Percentiles rank a stretch among this genome's conserved stretches.
Conservation (phyloP, 1,140 invertebrate genomes). For the Phymastichus coffea region DNA sequence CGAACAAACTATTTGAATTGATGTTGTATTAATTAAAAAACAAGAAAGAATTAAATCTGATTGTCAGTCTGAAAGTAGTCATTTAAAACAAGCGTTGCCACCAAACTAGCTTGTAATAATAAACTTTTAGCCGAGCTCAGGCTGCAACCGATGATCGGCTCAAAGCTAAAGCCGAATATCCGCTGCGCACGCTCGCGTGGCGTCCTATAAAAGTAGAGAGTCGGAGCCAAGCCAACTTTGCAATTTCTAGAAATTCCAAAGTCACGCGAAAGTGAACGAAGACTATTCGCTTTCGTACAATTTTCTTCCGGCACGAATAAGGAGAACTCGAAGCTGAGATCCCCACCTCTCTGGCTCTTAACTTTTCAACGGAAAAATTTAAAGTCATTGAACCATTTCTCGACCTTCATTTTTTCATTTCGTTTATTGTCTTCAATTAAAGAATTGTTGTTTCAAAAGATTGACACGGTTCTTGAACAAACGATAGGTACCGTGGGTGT, state of each 20-base stretch:
- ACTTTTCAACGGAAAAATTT: conserved; percentile 22
- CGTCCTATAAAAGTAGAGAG: background rate
- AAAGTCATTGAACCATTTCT: conserved; percentile 32
- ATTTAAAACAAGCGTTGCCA: no score
- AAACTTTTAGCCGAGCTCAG: background rate
- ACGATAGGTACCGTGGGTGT: no score
- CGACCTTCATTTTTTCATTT: no score
- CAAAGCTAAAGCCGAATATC: background rate
- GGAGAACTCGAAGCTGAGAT: conserved; percentile 16
- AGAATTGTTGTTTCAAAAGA: no score
- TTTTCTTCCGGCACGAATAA: conserved; percentile 21
- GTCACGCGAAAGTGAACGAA: conserved; percentile 19
- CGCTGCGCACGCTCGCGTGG: no score
- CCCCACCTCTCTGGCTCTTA: background rate
- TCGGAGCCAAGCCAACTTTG: background rate
- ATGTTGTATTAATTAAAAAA: no score
- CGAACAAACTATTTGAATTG: no score
- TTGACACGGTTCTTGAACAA: no score
- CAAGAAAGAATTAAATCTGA: no score
- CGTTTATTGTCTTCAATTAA: no score
- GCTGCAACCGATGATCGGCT: conserved; percentile 9
- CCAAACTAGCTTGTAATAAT: background rate
- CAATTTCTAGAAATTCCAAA: conserved; percentile 18
- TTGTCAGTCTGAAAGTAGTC: no score
- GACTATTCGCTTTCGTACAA: conserved; percentile 22